phyloP scores from a whole-genome alignment of 2,888 invertebrate species.

The Harmothoe impar region DNA sequence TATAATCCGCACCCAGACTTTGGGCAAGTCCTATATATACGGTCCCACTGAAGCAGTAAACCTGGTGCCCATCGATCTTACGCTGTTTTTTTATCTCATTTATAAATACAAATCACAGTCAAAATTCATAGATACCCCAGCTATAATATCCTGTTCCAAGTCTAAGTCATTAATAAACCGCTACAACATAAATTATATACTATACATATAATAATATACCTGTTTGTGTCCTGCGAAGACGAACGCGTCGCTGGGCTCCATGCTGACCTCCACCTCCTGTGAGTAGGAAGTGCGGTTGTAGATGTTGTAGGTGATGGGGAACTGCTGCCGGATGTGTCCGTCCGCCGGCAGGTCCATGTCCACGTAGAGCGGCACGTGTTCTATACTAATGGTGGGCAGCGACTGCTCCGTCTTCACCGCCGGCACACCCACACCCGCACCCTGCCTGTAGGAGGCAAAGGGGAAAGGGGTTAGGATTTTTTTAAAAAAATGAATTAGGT shows the following conservation, averaged over 20 bases:
- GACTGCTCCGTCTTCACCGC: conserved; percentile 78
- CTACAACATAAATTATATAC: too few relatives aligned
- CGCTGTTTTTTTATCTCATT: too few relatives aligned
- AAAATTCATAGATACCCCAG: too few relatives aligned
- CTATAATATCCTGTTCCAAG: too few relatives aligned
- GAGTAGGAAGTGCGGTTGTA: conserved; percentile 89
- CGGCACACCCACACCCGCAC: conserved; percentile 72
- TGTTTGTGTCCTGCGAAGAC: conserved; percentile 98
- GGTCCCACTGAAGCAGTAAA: too few relatives aligned
- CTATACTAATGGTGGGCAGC: conserved; percentile 81
- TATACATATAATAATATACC: too few relatives aligned
- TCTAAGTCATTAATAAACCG: too few relatives aligned
- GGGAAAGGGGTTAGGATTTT: neutral
- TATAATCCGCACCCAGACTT: too few relatives aligned
- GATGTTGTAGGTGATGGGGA: conserved; percentile 85
- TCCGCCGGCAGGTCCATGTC: conserved; percentile 87
- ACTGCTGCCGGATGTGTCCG: conserved; percentile 87
- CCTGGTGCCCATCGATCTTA: too few relatives aligned
- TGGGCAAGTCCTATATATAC: too few relatives aligned
- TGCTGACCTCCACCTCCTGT: conserved; percentile 89
- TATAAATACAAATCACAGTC: too few relatives aligned
- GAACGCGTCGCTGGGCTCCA: conserved; percentile 94
- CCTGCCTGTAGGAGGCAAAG: conserved; percentile 69
- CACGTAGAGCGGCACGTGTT: conserved; percentile 82
- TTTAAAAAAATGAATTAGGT: too few relatives aligned